phyloP scores from a whole-genome alignment of 2,888 invertebrate genomes.

The Chalcis sispes region DNA sequence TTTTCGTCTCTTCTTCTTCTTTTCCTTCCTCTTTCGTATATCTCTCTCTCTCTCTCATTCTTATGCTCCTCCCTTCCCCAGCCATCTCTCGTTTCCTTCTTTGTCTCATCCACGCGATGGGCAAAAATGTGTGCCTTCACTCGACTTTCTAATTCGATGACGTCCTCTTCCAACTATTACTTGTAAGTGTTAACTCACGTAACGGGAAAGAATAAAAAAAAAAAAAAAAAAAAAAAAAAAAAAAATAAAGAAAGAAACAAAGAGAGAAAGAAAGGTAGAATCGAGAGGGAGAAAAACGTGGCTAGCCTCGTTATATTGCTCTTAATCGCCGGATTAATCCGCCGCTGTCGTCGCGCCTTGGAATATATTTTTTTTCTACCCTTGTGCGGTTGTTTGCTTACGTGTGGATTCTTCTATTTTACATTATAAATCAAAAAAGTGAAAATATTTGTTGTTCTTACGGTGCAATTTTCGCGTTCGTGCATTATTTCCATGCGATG shows the following conservation, averaged over 20 bases:
- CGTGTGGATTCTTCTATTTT: too few relatives aligned
- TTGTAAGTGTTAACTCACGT: slow-evolving; percentile 23
- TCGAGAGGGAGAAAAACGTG: not conserved
- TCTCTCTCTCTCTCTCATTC: slow-evolving; percentile 3
- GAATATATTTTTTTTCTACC: too few relatives aligned
- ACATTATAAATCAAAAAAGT: too few relatives aligned
- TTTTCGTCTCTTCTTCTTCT: not conserved
- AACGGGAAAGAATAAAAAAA: not conserved
- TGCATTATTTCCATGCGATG: too few relatives aligned
- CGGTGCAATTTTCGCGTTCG: too few relatives aligned
- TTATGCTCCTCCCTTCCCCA: not conserved
- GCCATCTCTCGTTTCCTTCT: not conserved
- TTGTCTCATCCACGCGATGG: slow-evolving; percentile 12
- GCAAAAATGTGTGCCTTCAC: slow-evolving; percentile 37
- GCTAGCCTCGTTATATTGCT: slow-evolving; percentile 43
- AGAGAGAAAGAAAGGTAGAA: not conserved
- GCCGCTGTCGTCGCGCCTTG: slow-evolving; percentile 3
- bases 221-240: not conserved
- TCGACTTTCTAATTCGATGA: slow-evolving; percentile 22
- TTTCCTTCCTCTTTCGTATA: not conserved
- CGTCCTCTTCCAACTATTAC: slow-evolving; percentile 29
- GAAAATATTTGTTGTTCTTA: too few relatives aligned
- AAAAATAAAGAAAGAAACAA: not conserved
- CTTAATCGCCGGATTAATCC: slow-evolving; percentile 55
- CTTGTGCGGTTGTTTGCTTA: too few relatives aligned